These are phyloP conservation scores for Probosciger aterrimus DNA, from an alignment of 2,113 vertebrate species.

Conservation along the genomic window DNA sequence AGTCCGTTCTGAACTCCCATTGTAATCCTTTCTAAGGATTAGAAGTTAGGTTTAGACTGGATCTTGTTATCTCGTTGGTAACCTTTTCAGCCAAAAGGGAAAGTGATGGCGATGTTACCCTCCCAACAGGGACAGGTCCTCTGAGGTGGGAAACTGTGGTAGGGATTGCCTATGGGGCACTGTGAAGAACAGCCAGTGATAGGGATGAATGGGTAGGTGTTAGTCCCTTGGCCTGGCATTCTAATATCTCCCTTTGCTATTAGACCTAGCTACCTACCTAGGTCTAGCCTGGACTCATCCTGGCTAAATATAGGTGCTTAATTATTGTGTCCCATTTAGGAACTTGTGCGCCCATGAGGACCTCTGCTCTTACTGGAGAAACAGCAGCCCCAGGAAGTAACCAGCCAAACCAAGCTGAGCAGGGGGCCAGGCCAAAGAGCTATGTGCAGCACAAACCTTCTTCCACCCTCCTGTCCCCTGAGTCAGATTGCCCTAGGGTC, in stretches of 20 bases:
- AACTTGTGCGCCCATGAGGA: background rate
- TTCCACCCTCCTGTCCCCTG: background rate
- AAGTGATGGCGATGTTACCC: background rate
- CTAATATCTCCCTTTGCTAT: background rate
- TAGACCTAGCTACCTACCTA: background rate
- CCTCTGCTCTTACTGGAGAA: background rate
- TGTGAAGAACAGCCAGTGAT: background rate
- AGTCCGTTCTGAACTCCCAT: background rate
- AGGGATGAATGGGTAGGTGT: background rate
- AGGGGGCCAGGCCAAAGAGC: background rate
- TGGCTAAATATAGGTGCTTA: background rate
- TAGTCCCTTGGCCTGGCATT: background rate
- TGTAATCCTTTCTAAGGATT: background rate
- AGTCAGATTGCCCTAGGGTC: background rate
- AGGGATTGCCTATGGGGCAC: background rate
- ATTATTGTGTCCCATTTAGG: background rate
- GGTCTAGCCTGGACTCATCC: background rate
- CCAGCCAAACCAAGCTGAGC: background rate
- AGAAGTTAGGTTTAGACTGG: background rate
- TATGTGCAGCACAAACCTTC: background rate
- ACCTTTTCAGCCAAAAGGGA: background rate
- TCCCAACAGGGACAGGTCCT: background rate
- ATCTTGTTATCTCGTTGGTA: background rate
- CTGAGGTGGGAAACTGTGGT: background rate
- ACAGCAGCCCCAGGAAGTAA: background rate